These are phyloP conservation scores for Podabrus alpinus DNA, from an alignment of 2,888 invertebrate species.

Conservation along the genomic window DNA sequence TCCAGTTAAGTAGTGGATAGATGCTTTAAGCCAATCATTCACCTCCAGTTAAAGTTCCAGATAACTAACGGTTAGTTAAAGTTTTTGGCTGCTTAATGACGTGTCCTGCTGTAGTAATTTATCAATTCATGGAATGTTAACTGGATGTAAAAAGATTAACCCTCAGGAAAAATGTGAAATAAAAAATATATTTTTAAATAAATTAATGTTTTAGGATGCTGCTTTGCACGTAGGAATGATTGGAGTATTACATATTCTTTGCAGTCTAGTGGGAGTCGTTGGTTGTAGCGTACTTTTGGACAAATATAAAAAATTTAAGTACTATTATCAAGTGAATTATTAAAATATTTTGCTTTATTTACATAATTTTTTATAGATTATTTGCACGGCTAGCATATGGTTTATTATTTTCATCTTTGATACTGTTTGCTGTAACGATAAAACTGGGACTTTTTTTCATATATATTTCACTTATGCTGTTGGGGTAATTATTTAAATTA, in stretches of 20 bases:
- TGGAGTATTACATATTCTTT: constrained; percentile 86
- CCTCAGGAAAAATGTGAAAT: too few species aligned
- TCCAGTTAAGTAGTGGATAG: neutral
- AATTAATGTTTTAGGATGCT: constrained; percentile 55
- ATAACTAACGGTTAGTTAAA: too few species aligned
- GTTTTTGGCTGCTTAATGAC: too few species aligned
- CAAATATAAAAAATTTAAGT: constrained; percentile 92
- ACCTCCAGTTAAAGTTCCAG: too few species aligned
- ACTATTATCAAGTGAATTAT: constrained; percentile 19
- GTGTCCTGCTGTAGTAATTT: too few species aligned
- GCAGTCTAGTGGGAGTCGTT: constrained; percentile 90
- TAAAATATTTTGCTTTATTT: neutral
- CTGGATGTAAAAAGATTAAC: too few species aligned
- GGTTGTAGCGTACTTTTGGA: constrained; percentile 88
- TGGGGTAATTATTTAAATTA: neutral
- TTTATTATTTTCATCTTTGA: neutral
- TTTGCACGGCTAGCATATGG: neutral
- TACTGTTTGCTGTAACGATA: neutral
- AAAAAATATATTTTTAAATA: neutral
- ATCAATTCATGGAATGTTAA: too few species aligned
- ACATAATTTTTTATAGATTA: neutral
- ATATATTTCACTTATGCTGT: neutral
- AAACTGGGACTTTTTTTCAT: neutral
- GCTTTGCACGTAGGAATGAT: constrained; percentile 84
- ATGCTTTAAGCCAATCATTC: too few species aligned